phyloP scores from a whole-genome alignment of 1,140 invertebrate genomes.

The Drosophila fuyamai region DNA sequence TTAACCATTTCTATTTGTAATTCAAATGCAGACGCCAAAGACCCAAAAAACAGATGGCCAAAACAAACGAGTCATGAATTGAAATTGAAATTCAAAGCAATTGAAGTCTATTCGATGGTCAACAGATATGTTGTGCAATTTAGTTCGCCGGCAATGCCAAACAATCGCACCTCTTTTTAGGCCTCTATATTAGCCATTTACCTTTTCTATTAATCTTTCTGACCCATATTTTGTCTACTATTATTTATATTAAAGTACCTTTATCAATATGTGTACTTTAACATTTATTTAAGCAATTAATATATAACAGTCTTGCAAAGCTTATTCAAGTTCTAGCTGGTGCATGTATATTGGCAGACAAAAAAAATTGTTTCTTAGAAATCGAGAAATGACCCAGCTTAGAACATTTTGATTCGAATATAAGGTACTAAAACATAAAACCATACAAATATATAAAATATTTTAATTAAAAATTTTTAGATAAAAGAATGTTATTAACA shows the following conservation, averaged over 20 bases:
- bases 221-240: not conserved
- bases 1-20: slow-evolving; percentile 62
- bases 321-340: no score
- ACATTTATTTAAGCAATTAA: no score
- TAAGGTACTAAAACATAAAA: no score
- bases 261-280: no score
- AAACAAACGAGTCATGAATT: slow-evolving; percentile 46
- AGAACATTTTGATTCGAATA: no score
- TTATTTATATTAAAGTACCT: not conserved
- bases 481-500: no score
- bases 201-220: not conserved
- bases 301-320: no score
- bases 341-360: no score
- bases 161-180: not conserved
- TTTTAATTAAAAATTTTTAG: no score
- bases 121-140: slow-evolving; percentile 48
- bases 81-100: slow-evolving; percentile 70
- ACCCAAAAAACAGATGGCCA: not conserved
- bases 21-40: slow-evolving; percentile 50
- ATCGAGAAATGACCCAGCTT: no score
- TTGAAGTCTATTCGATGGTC: slow-evolving; percentile 54
- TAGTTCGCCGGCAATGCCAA: slow-evolving; percentile 45
- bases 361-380: no score
- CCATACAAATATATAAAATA: no score
- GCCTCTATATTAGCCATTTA: not conserved